Percentiles rank a stretch among this genome's conserved stretches.
These are phyloP conservation scores for Polymixis lichenea DNA, from an alignment of 2,888 invertebrate species.

Conservation along the genomic window DNA sequence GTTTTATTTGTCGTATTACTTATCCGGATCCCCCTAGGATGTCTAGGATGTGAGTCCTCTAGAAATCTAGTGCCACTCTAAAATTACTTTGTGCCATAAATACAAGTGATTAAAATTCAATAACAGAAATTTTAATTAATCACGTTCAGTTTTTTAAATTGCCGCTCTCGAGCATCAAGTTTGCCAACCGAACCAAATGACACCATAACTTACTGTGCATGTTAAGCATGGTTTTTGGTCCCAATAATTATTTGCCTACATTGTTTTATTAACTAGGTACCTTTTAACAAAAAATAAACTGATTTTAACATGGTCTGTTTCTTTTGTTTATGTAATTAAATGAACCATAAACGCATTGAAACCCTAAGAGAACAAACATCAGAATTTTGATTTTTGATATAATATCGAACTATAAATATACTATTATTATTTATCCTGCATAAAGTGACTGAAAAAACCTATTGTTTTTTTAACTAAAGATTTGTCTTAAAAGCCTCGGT, in stretches of 20 bases:
- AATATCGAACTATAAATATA: neutral
- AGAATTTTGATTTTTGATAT: neutral
- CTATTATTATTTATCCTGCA: neutral
- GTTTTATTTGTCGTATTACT: conserved; percentile 57
- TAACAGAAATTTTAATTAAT: too few species aligned
- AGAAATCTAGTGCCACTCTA: too few species aligned
- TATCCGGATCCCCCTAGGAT: too few species aligned
- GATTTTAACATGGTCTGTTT: neutral
- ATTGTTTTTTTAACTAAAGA: neutral
- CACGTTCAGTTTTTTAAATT: conserved; percentile 13
- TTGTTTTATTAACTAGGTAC: neutral
- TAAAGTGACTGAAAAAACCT: neutral
- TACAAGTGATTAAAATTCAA: neutral
- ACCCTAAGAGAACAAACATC: neutral
- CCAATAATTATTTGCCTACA: neutral
- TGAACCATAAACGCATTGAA: too few species aligned
- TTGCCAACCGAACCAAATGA: conserved; percentile 12
- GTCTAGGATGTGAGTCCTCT: neutral
- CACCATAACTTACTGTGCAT: neutral
- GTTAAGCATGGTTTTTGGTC: neutral
- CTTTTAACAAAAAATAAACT: neutral
- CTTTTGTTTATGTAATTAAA: neutral
- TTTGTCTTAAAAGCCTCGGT: neutral
- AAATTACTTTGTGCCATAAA: neutral
- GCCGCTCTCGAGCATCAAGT: conserved; percentile 2